Base-by-base conservation (phyloP, 2,113 vertebrate genomes). In the Nesoenas mayeri region DNA sequence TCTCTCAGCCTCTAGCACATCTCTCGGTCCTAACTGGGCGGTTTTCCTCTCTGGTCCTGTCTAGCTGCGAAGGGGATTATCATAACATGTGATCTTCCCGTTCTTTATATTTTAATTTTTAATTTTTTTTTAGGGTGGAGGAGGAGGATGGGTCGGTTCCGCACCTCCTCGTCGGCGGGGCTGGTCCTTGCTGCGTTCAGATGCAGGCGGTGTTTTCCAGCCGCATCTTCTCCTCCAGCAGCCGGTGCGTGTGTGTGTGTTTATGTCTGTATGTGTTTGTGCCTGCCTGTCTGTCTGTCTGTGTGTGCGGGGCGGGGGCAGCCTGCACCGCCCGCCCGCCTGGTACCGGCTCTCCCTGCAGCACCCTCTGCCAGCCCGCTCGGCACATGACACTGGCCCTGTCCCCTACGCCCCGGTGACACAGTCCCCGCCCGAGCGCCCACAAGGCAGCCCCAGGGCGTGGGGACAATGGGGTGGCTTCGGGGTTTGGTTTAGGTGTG, bases 11-110 rank as follows among this genome's bases (percentile, higher is more conserved):
- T 38, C 74, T 73, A 78, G 34, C 81, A 6, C 91, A 91, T 70
- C 93, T 34, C 85, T 74, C 40, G 1, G 38, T 74, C 66, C 88
- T 60, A 38, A 67, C 44, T 0, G 74, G 74, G 56, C 81, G 26
- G 58, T 53, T 86, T 86, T 62, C 47, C 79, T 61, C 79, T 77
- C 74, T 15, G 48, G 16, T 94, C 82, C 92, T 62, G 78, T 71
- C 91, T 85, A 84, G 74, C 86, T 88, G 91, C 67, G 61, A 22
- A 91, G 65, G 57, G 74, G 92, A 94, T 96, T 90, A 93, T 71
- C 74, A 40, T 32, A 87, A 87, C 95, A 94, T 83, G 94, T 82
- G 92, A 94, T 96, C 82, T 67, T 19, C 82, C 79, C 44, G 54
- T 15, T 65, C 26, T 92, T 94, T 88, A 88, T 65, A 75, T 36